Evolutionary conservation across 2,888 invertebrate species (phyloP).

Genomic region (Dryomyza anilis): DNA sequence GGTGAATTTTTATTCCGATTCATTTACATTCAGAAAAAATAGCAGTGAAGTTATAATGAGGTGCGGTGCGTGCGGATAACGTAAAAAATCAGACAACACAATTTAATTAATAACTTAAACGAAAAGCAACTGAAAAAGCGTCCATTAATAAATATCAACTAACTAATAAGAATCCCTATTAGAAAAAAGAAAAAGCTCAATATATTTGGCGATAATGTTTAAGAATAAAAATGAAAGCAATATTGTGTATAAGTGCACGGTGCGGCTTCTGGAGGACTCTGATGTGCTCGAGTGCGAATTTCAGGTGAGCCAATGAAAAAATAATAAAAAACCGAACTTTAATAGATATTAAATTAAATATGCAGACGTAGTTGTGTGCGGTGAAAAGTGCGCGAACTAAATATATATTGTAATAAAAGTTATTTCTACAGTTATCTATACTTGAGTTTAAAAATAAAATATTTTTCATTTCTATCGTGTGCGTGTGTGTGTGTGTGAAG

Average conservation of each 20-base stretch:
- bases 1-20: too few relatives aligned
- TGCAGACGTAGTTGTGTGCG: too few relatives aligned
- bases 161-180: too few relatives aligned
- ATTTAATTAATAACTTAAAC: too few relatives aligned
- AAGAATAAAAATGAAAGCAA: slow-evolving; percentile 73
- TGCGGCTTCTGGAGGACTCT: slow-evolving; percentile 86
- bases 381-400: not conserved
- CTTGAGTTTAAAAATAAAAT: slow-evolving; percentile 12
- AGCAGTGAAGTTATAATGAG: too few relatives aligned
- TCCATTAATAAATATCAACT: too few relatives aligned
- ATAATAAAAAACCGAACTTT: too few relatives aligned
- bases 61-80: too few relatives aligned
- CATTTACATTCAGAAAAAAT: too few relatives aligned
- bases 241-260: slow-evolving; percentile 84
- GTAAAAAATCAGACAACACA: too few relatives aligned
- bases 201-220: slow-evolving; percentile 45
- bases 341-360: too few relatives aligned
- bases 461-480: not conserved
- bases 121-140: too few relatives aligned
- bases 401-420: not conserved
- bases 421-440: slow-evolving; percentile 6
- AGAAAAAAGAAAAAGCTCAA: slow-evolving; percentile 1
- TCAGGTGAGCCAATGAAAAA: slow-evolving; percentile 66
- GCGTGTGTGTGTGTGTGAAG: not conserved
- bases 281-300: slow-evolving; percentile 93